A percentile compares a stretch with the other conserved stretches of the same genome.
phyloP scores from a whole-genome alignment of 2,113 vertebrate genomes.

The Athene cunicularia region DNA sequence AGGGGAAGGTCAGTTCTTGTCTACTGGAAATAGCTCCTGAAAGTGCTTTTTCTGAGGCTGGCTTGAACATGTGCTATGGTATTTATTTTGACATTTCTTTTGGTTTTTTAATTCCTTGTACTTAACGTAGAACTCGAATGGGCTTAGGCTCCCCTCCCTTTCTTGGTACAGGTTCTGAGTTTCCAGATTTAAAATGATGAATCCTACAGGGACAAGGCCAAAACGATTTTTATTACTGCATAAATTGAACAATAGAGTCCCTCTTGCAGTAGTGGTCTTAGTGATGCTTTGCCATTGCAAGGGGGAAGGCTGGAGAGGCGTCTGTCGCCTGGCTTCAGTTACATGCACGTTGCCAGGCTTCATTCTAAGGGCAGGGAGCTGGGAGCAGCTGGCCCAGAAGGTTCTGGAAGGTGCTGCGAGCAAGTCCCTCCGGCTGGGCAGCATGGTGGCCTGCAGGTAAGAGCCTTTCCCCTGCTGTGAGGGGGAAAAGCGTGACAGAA shows the following conservation, averaged over 20 bases:
- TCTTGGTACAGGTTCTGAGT: neutral
- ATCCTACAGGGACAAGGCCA: neutral
- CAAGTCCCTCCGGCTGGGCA: fast-evolving
- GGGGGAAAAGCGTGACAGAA: fast-evolving
- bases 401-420: neutral
- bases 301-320: neutral
- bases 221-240: neutral
- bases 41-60: neutral
- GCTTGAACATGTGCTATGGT: neutral
- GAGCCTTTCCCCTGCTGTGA: fast-evolving
- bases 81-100: neutral
- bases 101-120: neutral
- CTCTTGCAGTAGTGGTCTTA: fast-evolving
- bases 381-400: neutral
- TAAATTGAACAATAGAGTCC: neutral
- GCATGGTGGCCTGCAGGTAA: fast-evolving
- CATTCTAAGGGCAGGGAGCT: neutral
- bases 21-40: conserved; percentile 17
- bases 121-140: neutral
- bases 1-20: conserved; percentile 26
- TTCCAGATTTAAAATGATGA: neutral
- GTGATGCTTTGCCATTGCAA: fast-evolving
- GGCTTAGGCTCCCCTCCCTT: neutral
- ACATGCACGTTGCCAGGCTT: fast-evolving
- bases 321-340: fast-evolving